Evolutionary conservation across 2,113 vertebrate species (phyloP).

Genomic region (Smithornis capensis): DNA sequence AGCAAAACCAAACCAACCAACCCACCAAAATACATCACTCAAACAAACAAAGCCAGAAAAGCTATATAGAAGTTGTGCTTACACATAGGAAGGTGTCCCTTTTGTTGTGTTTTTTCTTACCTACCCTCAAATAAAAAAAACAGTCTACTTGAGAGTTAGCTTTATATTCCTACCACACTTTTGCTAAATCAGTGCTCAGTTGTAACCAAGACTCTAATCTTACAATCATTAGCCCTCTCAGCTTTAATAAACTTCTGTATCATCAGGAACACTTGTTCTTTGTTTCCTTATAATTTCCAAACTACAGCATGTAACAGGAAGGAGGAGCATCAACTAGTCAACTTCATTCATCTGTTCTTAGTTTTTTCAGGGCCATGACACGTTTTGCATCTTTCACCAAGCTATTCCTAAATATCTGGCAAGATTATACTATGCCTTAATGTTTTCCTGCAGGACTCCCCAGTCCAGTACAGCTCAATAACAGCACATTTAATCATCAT

Average conservation of each 20-base stretch:
- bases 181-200: neutral
- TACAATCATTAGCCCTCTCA: neutral
- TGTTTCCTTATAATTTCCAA: neutral
- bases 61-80: neutral
- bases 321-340: neutral
- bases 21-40: neutral
- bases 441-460: neutral
- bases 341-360: neutral
- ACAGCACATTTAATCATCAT: neutral
- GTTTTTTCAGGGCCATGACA: neutral
- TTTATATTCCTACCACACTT: neutral
- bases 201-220: neutral
- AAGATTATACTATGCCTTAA: neutral
- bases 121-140: neutral
- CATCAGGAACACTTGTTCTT: neutral
- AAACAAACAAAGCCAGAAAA: neutral
- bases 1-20: neutral
- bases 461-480: neutral
- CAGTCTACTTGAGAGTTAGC: neutral
- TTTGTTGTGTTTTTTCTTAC: neutral
- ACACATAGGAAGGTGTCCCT: neutral
- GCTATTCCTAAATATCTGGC: neutral
- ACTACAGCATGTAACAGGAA: neutral
- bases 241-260: neutral
- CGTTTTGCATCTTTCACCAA: neutral